Conservation (phyloP, 92 coral and sea anemone species). For the Paragorgia papillata region DNA sequence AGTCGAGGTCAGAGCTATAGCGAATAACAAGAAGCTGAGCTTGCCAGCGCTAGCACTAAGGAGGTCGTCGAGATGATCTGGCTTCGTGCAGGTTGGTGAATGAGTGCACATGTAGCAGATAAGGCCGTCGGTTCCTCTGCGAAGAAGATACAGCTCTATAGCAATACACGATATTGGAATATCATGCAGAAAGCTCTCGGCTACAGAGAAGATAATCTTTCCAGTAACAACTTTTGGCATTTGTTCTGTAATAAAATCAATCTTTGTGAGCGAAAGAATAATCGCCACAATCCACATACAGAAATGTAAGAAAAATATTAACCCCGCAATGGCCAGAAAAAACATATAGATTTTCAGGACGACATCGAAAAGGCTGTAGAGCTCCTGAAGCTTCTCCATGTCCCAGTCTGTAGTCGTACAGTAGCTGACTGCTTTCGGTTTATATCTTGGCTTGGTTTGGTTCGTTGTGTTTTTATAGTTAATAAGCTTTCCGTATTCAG, state of each 20-base stretch:
- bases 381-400: slow-evolving; percentile 59
- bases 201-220: slow-evolving; percentile 70
- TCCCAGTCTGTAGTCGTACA: slow-evolving; percentile 75
- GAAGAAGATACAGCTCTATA: slow-evolving; percentile 75
- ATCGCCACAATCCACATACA: slow-evolving; percentile 75
- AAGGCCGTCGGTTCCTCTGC: slow-evolving; percentile 81
- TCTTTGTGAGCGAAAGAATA: slow-evolving; percentile 66
- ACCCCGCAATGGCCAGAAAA: slow-evolving; percentile 68
- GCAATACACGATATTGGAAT: slow-evolving; percentile 88
- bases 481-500: slow-evolving; percentile 54
- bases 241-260: slow-evolving; percentile 82
- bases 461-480: slow-evolving; percentile 53
- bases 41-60: slow-evolving; percentile 61
- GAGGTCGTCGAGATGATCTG: slow-evolving; percentile 72
- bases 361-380: slow-evolving; percentile 45
- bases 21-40: slow-evolving; percentile 70
- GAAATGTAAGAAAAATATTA: slow-evolving; percentile 77
- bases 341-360: slow-evolving; percentile 67
- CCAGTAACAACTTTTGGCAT: slow-evolving; percentile 76
- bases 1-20: slow-evolving; percentile 72
- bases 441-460: slow-evolving; percentile 52
- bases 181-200: slow-evolving; percentile 84
- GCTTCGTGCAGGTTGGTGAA: slow-evolving; percentile 62
- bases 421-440: slow-evolving; percentile 58
- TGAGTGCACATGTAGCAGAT: slow-evolving; percentile 86